Conservation (phyloP, 2,888 invertebrate genomes). For the Ormyrus thymus region DNA sequence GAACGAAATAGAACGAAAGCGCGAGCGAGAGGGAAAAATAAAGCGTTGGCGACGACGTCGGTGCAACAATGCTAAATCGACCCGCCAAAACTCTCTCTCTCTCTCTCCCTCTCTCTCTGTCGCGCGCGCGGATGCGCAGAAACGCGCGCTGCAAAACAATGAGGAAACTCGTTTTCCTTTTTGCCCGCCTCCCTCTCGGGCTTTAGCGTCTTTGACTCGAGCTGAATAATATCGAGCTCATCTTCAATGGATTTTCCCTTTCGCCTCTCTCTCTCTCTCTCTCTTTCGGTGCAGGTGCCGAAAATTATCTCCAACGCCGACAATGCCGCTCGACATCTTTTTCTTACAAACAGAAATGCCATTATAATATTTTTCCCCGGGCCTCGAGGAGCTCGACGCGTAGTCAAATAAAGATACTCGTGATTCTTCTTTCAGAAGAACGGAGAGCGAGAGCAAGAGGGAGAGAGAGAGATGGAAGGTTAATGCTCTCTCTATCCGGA, state of each 20-base stretch:
- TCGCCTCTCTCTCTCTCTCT: background rate
- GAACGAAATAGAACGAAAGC: conserved; percentile 20
- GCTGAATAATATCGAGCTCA: conserved; percentile 7
- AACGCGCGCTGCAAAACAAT: conserved; percentile 58
- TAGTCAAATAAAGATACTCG: conserved; percentile 32
- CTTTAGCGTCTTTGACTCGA: no score
- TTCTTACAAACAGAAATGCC: conserved; percentile 22
- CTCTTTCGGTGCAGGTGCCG: background rate
- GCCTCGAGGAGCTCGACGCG: background rate
- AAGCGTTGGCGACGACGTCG: conserved; percentile 57
- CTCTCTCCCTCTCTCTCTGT: conserved; percentile 49
- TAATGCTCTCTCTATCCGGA: conserved; percentile 48
- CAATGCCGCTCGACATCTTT: background rate
- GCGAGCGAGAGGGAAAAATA: conserved; percentile 13
- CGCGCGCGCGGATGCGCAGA: conserved; percentile 61
- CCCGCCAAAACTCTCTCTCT: conserved; percentile 65
- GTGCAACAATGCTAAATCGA: conserved; percentile 67
- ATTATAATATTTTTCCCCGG: conserved; percentile 22
- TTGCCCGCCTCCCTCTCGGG: no score
- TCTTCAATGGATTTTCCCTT: conserved; percentile 10
- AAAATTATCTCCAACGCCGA: background rate
- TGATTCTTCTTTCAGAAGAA: conserved; percentile 18
- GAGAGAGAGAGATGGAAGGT: conserved; percentile 22
- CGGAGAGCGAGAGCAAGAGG: background rate
- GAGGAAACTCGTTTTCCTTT: conserved; percentile 51